These are phyloP conservation scores for Podarcis lilfordi DNA, from an alignment of 2,797 vertebrate genomes.

Conservation along the genomic window DNA sequence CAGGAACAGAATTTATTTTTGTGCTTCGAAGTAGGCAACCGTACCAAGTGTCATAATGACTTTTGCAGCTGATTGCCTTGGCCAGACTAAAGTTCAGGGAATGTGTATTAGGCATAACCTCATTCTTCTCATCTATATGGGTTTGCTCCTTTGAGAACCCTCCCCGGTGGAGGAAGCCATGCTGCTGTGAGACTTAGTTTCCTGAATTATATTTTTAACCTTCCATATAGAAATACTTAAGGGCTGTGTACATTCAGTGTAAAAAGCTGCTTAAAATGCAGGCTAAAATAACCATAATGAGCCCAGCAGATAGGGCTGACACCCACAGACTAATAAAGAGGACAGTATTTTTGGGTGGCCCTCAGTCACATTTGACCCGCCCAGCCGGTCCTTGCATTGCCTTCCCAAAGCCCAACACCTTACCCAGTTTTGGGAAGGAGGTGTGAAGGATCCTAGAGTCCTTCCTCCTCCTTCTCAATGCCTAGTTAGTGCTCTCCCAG, in stretches of 20 bases:
- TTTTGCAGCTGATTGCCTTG: conserved; percentile 25
- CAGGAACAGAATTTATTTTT: background rate
- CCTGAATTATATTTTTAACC: background rate
- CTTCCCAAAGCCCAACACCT: too few species aligned
- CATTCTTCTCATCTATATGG: background rate
- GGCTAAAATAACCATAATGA: background rate
- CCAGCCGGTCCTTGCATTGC: too few species aligned
- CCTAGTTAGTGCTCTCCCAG: too few species aligned
- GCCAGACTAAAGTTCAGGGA: conserved; percentile 31
- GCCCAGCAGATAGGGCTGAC: background rate
- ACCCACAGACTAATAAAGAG: background rate
- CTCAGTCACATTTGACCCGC: background rate
- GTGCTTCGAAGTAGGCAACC: background rate
- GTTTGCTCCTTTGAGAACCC: background rate
- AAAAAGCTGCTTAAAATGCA: background rate
- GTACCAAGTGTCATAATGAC: background rate
- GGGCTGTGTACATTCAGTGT: background rate
- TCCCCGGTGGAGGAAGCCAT: background rate
- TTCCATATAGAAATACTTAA: background rate
- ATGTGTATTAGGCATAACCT: background rate
- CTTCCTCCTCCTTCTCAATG: too few species aligned
- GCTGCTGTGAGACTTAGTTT: background rate
- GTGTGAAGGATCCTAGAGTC: too few species aligned
- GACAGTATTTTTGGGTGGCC: background rate
- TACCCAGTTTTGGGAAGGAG: too few species aligned